Evolutionary conservation across 2,797 vertebrate genomes (phyloP).

Genomic region (Neostethus bicornis): DNA sequence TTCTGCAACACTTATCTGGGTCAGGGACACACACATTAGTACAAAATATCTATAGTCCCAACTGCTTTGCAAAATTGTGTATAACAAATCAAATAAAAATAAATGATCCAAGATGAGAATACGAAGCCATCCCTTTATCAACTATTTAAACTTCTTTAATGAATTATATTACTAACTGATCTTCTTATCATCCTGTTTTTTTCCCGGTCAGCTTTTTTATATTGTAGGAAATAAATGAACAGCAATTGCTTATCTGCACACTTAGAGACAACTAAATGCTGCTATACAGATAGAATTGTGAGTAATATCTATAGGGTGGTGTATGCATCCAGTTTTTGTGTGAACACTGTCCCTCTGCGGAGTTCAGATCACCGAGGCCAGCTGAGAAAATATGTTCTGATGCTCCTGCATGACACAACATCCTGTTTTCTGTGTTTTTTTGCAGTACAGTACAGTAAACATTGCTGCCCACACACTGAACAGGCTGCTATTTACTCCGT

Average conservation of each 20-base stretch:
- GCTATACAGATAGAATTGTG: conserved; percentile 47
- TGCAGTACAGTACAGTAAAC: conserved; percentile 81
- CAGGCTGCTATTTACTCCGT: conserved; percentile 83
- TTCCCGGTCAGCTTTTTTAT: conserved; percentile 15
- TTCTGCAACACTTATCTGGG: conserved; percentile 68
- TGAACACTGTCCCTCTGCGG: conserved; percentile 46
- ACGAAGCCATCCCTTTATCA: conserved; percentile 67
- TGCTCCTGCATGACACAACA: conserved; percentile 42
- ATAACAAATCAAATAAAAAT: conserved; percentile 41
- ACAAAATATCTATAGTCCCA: conserved; percentile 51
- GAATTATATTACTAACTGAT: conserved; percentile 32
- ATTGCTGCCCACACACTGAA: conserved; percentile 85
- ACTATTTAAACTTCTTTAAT: conserved; percentile 69
- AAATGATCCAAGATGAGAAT: conserved; percentile 51
- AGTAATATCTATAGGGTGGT: conserved; percentile 28
- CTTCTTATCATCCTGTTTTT: conserved; percentile 48
- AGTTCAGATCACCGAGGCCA: conserved; percentile 56
- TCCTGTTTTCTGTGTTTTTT: conserved; percentile 61
- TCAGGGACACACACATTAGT: conserved; percentile 41
- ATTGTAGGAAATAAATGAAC: conserved; percentile 29
- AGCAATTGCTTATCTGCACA: conserved; percentile 37
- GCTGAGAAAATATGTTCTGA: conserved; percentile 65
- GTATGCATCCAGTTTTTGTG: conserved; percentile 40
- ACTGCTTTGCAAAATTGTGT: conserved; percentile 44
- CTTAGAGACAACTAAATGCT: conserved; percentile 47